Percentiles rank a stretch among this genome's conserved stretches.
phyloP scores from a whole-genome alignment of 1,140 invertebrate species.

The Stegodyphus mimosarum region DNA sequence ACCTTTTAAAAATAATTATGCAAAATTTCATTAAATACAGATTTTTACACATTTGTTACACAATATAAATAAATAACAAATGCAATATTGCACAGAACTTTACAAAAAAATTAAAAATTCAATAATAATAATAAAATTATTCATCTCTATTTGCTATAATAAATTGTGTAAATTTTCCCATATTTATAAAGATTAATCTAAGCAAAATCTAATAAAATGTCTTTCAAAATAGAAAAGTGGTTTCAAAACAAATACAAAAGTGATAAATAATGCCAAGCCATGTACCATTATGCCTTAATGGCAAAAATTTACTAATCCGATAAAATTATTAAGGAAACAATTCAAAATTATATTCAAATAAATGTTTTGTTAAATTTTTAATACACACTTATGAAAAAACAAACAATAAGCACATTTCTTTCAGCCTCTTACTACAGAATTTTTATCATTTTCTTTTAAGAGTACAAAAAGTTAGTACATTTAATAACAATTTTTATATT shows the following conservation, averaged over 20 bases:
- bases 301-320: too few relatives aligned
- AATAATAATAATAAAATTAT: neutral
- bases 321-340: too few relatives aligned
- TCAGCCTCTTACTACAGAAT: too few relatives aligned
- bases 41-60: neutral
- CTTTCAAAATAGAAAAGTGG: too few relatives aligned
- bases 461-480: too few relatives aligned
- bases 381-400: too few relatives aligned
- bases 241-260: neutral
- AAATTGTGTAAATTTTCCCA: neutral
- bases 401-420: too few relatives aligned
- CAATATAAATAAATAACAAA: neutral
- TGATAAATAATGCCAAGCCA: neutral
- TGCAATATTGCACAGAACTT: neutral
- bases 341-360: too few relatives aligned
- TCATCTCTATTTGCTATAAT: neutral
- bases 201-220: neutral
- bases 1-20: neutral
- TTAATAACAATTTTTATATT: too few relatives aligned
- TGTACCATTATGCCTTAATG: too few relatives aligned
- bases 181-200: neutral
- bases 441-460: too few relatives aligned
- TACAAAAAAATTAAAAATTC: neutral
- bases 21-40: neutral
- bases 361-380: too few relatives aligned